Percentiles rank a stretch among this genome's conserved stretches.
These are phyloP conservation scores for Cephus nigrinus DNA, from an alignment of 2,888 invertebrate species.

Conservation along the genomic window DNA sequence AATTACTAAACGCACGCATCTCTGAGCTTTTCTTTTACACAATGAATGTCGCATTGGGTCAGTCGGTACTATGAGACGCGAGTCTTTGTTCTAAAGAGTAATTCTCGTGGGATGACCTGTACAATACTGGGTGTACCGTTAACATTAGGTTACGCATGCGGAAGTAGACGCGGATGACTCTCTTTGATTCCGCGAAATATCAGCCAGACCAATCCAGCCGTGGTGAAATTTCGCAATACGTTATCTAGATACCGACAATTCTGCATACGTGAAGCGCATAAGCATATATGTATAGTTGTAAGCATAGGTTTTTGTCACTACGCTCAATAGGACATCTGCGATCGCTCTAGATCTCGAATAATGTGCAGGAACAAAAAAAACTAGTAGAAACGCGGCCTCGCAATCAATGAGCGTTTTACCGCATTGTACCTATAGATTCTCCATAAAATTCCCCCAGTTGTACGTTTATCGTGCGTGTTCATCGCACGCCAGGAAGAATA, in stretches of 20 bases:
- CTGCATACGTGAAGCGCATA: not conserved
- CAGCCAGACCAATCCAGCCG: not conserved
- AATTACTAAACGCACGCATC: not conserved
- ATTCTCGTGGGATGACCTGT: slow-evolving; percentile 7
- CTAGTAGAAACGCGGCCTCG: not conserved
- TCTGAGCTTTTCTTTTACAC: not conserved
- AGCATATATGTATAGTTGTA: not conserved
- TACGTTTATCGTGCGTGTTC: not conserved
- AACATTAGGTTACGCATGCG: slow-evolving; percentile 33
- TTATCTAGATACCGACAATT: not conserved
- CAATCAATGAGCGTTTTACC: not conserved
- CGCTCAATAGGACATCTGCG: not conserved
- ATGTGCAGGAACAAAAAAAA: not conserved
- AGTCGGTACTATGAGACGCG: slow-evolving; percentile 43
- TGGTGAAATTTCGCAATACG: not conserved
- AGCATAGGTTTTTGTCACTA: not conserved
- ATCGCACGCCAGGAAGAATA: not conserved
- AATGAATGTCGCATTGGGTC: slow-evolving; percentile 26
- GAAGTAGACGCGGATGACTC: not conserved
- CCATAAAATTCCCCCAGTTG: not conserved
- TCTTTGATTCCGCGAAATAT: not conserved
- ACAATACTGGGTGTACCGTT: slow-evolving; percentile 50
- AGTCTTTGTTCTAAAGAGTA: slow-evolving; percentile 48
- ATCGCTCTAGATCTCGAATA: not conserved
- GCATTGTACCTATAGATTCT: not conserved